Conservation (phyloP, 2,888 invertebrate species). For the Leptothorax acervorum region DNA sequence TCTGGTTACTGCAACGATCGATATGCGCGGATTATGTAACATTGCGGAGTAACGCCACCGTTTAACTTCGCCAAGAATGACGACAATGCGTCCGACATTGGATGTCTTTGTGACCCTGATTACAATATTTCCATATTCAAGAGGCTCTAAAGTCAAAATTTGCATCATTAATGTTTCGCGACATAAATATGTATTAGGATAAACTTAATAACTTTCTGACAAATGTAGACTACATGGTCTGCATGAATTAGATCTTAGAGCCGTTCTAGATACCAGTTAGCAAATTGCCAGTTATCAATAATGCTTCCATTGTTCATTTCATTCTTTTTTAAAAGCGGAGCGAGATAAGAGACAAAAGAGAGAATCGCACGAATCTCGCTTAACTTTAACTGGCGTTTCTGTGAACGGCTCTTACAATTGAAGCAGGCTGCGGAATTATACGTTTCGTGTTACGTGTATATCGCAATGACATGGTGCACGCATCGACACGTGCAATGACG, state of each 20-base stretch:
- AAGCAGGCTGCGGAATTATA: neutral
- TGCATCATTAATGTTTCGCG: neutral
- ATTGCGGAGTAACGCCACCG: neutral
- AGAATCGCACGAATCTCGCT: neutral
- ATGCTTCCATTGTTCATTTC: neutral
- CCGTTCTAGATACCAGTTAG: neutral
- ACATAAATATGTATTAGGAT: neutral
- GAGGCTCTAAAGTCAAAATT: neutral
- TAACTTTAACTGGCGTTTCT: slow-evolving; percentile 20
- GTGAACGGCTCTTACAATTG: neutral
- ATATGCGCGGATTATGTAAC: slow-evolving; percentile 8
- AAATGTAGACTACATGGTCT: neutral
- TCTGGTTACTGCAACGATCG: slow-evolving; percentile 5
- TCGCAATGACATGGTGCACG: neutral
- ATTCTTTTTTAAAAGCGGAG: neutral
- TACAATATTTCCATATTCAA: neutral
- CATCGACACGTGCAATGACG: neutral
- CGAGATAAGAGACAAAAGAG: neutral
- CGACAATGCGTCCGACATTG: neutral
- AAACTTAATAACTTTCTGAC: neutral
- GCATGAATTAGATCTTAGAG: too few relatives aligned
- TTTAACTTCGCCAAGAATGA: neutral
- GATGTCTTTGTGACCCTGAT: neutral
- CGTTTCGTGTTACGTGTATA: neutral
- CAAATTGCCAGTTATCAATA: neutral